Base-by-base conservation (phyloP, 2,113 vertebrate genomes). In the Rhadina sibilatrix region DNA sequence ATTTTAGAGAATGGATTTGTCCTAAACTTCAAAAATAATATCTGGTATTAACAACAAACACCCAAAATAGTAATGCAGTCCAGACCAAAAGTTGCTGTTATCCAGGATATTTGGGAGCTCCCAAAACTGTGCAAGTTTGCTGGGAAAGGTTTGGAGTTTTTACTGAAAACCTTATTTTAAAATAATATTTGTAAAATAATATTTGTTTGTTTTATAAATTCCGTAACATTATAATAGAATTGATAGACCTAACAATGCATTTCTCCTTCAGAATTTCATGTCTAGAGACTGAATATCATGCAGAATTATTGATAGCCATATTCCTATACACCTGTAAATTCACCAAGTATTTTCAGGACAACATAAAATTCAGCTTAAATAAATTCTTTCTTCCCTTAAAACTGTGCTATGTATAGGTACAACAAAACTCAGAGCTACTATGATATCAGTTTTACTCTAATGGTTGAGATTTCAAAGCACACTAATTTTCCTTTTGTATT, bases 401-500 rank as follows among this genome's bases (percentile, higher is more conserved):
- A 6, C 10, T 33, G 5, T 64, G 5, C 1, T 42, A 24, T 13
- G 2, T 31, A 40, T 7, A 22, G 12, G n/a, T 66, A 79, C 2
- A 76, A n/a, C 2, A 59, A 57, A 33, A 60, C 10, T 0, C 3
- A 57, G 4, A 54, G 4, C 20, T 68, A 50, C 15, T 31, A 9
- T 59, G 53, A 5, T 9, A 23, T 75, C 3, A 24, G 6, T 66
- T 80, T 37, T 49, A 49, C 8, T 21, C 2, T 59, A 71, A n/a
- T 59, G 2, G 4, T 18, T 52, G 30, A 60, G 11, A 65, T 69
- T 74, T 75, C 38, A 70, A 61, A 70, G 15, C 4, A 31, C 16
- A 3, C 3, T 42, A 17, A 21, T 49, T 82, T 63, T 78, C 5
- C 5, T 85, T 74, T 56, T 79, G 2, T 42, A 18, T 68, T 61